phyloP scores from a whole-genome alignment of 2,797 vertebrate genomes.

The Gobionotothen gibberifrons region DNA sequence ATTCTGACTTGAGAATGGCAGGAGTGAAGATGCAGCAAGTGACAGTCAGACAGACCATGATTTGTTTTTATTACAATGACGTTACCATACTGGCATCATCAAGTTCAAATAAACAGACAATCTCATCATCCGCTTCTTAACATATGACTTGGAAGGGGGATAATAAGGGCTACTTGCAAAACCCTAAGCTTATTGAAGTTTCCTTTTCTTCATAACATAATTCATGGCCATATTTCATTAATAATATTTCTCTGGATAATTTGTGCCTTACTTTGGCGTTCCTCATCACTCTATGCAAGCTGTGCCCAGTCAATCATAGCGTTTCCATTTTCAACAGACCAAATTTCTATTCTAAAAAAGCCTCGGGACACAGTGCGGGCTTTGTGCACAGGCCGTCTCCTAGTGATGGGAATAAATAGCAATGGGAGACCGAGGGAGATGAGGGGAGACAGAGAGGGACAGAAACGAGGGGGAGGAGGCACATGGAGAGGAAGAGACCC shows the following conservation, averaged over 20 bases:
- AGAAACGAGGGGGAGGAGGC: conserved; percentile 53
- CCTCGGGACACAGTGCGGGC: conserved; percentile 74
- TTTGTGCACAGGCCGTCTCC: conserved; percentile 78
- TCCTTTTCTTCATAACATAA: conserved; percentile 43
- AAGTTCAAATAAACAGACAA: conserved; percentile 64
- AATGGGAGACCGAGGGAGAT: conserved; percentile 65
- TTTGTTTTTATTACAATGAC: conserved; percentile 63
- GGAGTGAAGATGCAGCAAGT: conserved; percentile 33
- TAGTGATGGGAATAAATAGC: conserved; percentile 82
- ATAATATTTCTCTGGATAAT: conserved; percentile 68
- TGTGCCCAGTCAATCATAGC: conserved; percentile 78
- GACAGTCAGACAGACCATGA: conserved; percentile 55
- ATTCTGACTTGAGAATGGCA: conserved; percentile 37
- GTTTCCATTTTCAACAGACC: conserved; percentile 78
- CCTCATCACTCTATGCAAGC: conserved; percentile 58
- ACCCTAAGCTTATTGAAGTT: conserved; percentile 29
- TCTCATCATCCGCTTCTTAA: conserved; percentile 53
- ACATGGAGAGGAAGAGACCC: conserved; percentile 71
- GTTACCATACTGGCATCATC: conserved; percentile 55
- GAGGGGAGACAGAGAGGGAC: conserved; percentile 61
- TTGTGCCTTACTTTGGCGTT: conserved; percentile 69
- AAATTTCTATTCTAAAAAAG: conserved; percentile 77
- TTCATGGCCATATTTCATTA: conserved; percentile 70
- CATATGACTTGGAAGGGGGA: conserved; percentile 31
- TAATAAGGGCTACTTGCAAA: conserved; percentile 53